Percentiles rank a stretch among this genome's conserved stretches.
Evolutionary conservation across 2,797 vertebrate genomes (phyloP).

Genomic region (Eulemur rubriventer): DNA sequence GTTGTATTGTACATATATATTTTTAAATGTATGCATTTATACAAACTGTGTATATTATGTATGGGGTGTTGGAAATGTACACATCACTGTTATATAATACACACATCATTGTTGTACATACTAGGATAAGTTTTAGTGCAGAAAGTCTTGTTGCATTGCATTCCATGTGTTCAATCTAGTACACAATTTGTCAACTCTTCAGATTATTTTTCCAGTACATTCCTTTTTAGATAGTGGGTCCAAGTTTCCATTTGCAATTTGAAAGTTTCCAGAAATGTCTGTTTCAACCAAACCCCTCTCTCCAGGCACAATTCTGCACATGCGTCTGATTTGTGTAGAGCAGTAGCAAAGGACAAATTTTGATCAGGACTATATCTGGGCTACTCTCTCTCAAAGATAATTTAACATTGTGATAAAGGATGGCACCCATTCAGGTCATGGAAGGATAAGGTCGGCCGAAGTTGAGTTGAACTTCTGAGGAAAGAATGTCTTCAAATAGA

Average conservation of each 20-base stretch:
- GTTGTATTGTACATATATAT: constrained; percentile 84
- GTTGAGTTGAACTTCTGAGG: constrained; percentile 19
- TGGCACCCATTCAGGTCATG: background rate
- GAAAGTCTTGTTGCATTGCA: constrained; percentile 51
- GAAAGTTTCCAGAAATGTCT: constrained; percentile 58
- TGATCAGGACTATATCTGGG: constrained; percentile 24
- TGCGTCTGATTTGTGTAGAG: background rate
- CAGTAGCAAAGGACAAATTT: constrained; percentile 5
- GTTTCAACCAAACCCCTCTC: constrained; percentile 58
- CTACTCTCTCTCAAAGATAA: constrained; percentile 52
- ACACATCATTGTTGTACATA: constrained; percentile 61
- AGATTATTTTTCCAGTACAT: constrained; percentile 58
- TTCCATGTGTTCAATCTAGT: constrained; percentile 46
- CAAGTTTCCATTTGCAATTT: constrained; percentile 36
- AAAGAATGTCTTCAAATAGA: constrained; percentile 21
- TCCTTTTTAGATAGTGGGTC: constrained; percentile 45
- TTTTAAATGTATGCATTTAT: constrained; percentile 82
- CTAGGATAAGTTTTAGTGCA: constrained; percentile 56
- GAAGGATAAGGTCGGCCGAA: constrained; percentile 24
- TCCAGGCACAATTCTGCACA: constrained; percentile 52
- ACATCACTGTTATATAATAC: constrained; percentile 67
- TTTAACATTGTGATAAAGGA: constrained; percentile 45
- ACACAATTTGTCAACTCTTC: constrained; percentile 57
- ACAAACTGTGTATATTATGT: constrained; percentile 70
- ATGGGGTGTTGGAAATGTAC: constrained; percentile 71